Conservation (phyloP, 2,113 vertebrate genomes). For the Orthochromis indermauri region DNA sequence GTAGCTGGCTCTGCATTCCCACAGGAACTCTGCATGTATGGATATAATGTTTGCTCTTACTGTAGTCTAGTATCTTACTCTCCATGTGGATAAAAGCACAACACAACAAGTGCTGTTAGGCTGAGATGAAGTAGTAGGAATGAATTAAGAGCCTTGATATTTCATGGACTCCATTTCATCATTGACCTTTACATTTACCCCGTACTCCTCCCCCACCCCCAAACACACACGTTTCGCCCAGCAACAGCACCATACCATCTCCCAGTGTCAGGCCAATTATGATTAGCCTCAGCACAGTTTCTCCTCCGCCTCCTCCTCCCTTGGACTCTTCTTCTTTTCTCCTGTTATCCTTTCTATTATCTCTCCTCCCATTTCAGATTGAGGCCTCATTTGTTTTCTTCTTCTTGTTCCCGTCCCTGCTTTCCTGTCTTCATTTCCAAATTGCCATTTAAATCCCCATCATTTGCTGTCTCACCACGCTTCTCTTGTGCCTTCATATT, state of each 20-base stretch:
- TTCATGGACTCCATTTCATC: not conserved
- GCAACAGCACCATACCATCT: constrained; percentile 50
- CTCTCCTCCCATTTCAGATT: not conserved
- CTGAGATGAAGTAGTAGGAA: not conserved
- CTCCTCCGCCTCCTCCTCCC: not conserved
- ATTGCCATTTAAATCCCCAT: not conserved
- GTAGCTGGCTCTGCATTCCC: not conserved
- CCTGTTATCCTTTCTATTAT: not conserved
- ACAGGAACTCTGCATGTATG: not conserved
- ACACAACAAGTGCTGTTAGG: not conserved
- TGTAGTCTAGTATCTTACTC: not conserved
- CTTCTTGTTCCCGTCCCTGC: not conserved
- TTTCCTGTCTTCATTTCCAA: not conserved
- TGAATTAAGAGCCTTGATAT: not conserved
- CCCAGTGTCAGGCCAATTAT: constrained; percentile 37
- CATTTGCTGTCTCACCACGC: not conserved
- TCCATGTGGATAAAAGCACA: constrained; percentile 1
- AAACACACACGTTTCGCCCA: constrained; percentile 33
- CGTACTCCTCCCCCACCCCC: not conserved
- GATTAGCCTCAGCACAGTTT: not conserved
- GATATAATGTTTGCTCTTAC: not conserved
- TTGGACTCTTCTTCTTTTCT: not conserved
- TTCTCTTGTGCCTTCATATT: not conserved
- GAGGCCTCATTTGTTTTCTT: not conserved
- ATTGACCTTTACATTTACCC: constrained; percentile 28